Evolutionary conservation across 1,140 invertebrate genomes (phyloP).

Genomic region (Apis mellifera): Amel_HAv3.1 CM009937.2:1930001-1930500

Average conservation of each 20-base stretch:
- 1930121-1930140: conserved; percentile 61
- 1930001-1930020: not conserved
- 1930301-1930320: too few species aligned
- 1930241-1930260: not conserved
- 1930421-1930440: too few species aligned
- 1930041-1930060: conserved; percentile 57
- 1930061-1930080: conserved; percentile 59
- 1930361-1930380: too few species aligned
- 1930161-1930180: conserved; percentile 62
- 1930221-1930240: not conserved
- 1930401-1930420: too few species aligned
- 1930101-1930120: conserved; percentile 52
- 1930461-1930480: too few species aligned
- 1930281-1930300: too few species aligned
- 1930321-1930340: too few species aligned
- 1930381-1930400: too few species aligned
- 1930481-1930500: too few species aligned
- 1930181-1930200: conserved; percentile 7
- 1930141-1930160: conserved; percentile 57
- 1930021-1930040: conserved; percentile 22
- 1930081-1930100: conserved; percentile 66
- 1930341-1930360: too few species aligned
- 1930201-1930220: not conserved
- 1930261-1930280: too few species aligned
- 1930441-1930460: too few species aligned